phyloP scores from a whole-genome alignment of 1,140 invertebrate species.

The Ptiloglossa arizonensis region DNA sequence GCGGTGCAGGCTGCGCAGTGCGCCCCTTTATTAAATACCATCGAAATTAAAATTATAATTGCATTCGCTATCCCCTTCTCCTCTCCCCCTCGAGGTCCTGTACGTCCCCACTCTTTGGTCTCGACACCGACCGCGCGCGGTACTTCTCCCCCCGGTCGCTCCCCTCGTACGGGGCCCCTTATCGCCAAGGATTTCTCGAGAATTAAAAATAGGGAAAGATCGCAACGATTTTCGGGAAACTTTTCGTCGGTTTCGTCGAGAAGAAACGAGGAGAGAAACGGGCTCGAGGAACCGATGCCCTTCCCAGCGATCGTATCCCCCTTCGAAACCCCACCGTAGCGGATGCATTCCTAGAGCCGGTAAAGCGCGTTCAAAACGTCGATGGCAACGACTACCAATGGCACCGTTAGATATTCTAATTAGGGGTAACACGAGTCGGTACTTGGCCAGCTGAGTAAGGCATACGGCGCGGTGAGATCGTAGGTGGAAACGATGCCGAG shows the following conservation, averaged over 20 bases:
- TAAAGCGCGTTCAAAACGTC: conserved; percentile 44
- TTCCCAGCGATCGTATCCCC: no score
- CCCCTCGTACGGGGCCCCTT: not conserved
- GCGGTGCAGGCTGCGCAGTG: conserved; percentile 66
- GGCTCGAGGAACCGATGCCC: not conserved
- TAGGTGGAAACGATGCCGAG: conserved; percentile 46
- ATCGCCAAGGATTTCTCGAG: conserved; percentile 15
- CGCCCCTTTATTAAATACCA: conserved; percentile 82
- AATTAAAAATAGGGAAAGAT: conserved; percentile 45
- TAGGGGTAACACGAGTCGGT: conserved; percentile 73
- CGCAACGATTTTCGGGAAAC: not conserved
- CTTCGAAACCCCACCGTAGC: no score
- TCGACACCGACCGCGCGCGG: conserved; percentile 56
- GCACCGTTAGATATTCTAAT: conserved; percentile 77
- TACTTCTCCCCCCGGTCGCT: conserved; percentile 58
- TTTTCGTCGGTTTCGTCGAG: not conserved
- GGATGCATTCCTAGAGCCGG: not conserved
- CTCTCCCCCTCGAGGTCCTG: no score
- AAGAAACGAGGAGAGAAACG: not conserved
- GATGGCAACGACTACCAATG: conserved; percentile 54
- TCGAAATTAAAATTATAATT: conserved; percentile 83
- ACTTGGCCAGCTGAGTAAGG: conserved; percentile 76
- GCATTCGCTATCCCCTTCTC: conserved; percentile 78
- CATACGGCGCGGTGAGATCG: conserved; percentile 59
- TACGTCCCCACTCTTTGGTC: no score